Evolutionary conservation across 2,888 invertebrate species (phyloP), one percentile per base, ranked within the genome.

Genomic region (Netelia melanura): DNA sequence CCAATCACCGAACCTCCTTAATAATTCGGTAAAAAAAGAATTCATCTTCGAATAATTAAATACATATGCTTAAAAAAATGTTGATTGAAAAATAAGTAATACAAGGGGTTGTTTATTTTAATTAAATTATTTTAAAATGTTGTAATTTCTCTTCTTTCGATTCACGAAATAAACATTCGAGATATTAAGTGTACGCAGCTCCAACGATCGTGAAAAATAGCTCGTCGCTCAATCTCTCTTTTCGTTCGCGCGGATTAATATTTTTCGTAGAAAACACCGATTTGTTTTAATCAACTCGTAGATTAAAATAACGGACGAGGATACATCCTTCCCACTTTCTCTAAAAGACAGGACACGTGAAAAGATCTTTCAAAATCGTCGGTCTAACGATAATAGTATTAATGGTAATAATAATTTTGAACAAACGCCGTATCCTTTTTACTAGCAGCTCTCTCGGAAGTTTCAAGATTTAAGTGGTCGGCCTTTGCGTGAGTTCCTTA

Each of bases 391-490:
- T 56, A 61, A 72, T 72, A 65, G 44, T 52, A 72, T 14, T 14
- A 64, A 52, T n/a, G 14, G 70, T 62, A 67, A 71, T 43, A 64
- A 71, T 52, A 77, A 74, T 70, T 76, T 43, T 61, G 56, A 68
- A 67, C 61, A 56, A 83, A 71, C 48, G 58, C 43, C 56, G 67
- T 78, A 74, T 79, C 74, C 78, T 48, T 62, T 68, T 54, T 65
- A 81, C 61, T 44, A 76, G 81, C 44, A 25, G 70, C 81, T 21
- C 54, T 80, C 77, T 81, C 85, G 83, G 83, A 86, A 84, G 82
- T 85, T 87, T 65, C 54, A 84, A 89, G 86, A 89, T 89, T 87
- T 80, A 86, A 89, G 84, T 86, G 84, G 68, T 72, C 58, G 80
- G 38, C 75, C 30, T 75, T 74, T 62, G 84, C 79, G 74, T 75